Evolutionary conservation across 2,888 invertebrate species (phyloP).

Genomic region (Acutogordius australiensis): DNA sequence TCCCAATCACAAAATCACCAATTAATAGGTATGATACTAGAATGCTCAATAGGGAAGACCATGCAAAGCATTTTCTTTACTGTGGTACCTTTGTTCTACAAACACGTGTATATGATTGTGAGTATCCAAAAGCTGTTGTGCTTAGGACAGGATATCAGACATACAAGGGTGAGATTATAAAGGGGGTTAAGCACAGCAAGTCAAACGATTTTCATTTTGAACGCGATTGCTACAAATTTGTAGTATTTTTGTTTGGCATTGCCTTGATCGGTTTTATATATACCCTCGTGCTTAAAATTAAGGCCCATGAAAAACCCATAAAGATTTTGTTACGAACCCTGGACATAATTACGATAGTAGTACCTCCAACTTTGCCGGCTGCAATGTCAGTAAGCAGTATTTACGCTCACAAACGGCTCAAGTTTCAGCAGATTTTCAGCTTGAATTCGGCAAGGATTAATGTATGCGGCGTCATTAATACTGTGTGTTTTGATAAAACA

Average conservation of each 20-base stretch:
- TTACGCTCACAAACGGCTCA: constrained; percentile 54
- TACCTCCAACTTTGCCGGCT: constrained; percentile 73
- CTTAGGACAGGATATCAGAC: constrained; percentile 35
- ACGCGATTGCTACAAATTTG: constrained; percentile 38
- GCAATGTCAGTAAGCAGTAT: constrained; percentile 79
- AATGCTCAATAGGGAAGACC: constrained; percentile 29
- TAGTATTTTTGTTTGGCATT: constrained; percentile 42
- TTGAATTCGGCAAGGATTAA: constrained; percentile 72
- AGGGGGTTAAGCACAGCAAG: constrained; percentile 32
- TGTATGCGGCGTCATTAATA: constrained; percentile 37
- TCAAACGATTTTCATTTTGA: constrained; percentile 32
- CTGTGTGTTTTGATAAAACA: constrained; percentile 48
- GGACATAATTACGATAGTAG: constrained; percentile 72
- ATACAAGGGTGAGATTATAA: constrained; percentile 29
- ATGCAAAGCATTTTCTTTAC: constrained; percentile 56
- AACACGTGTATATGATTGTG: constrained; percentile 21
- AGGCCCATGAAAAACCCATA: neutral
- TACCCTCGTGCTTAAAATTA: constrained; percentile 26
- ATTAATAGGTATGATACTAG: constrained; percentile 20
- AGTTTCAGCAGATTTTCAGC: constrained; percentile 49
- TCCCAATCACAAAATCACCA: constrained; percentile 44
- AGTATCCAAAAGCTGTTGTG: constrained; percentile 43
- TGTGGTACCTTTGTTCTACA: constrained; percentile 37
- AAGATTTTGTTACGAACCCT: constrained; percentile 26
- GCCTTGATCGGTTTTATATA: constrained; percentile 54